Conservation (phyloP, 2,797 vertebrate genomes). For the Eulemur rubriventer region DNA sequence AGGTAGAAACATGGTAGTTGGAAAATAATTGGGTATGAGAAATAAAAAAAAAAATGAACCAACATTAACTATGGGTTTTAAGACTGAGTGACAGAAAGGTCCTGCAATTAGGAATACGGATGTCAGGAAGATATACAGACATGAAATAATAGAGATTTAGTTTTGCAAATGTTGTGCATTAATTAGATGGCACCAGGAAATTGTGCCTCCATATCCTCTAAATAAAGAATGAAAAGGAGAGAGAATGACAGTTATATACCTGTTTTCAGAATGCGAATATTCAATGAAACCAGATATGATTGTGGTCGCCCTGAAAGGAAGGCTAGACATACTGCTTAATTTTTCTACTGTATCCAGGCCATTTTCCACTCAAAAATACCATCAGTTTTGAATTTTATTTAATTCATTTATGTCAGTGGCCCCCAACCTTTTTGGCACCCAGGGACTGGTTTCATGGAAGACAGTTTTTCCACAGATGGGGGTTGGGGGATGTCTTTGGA, state of each 20-base stretch:
- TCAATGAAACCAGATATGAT: neutral
- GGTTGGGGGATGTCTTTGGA: too few species aligned
- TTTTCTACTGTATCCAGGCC: neutral
- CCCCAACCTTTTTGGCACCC: too few species aligned
- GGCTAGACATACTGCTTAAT: neutral
- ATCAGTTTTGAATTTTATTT: neutral
- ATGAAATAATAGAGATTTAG: neutral
- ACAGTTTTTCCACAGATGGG: too few species aligned
- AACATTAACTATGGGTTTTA: neutral
- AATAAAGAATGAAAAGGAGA: neutral
- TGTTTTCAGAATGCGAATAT: neutral
- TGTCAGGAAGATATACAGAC: neutral
- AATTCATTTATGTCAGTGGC: neutral
- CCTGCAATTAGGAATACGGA: neutral
- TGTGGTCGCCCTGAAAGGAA: neutral
- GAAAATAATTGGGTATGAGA: neutral
- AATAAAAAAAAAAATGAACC: neutral
- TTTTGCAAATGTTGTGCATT: neutral
- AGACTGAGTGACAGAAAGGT: neutral
- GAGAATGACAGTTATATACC: neutral
- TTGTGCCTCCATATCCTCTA: neutral
- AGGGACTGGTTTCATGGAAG: too few species aligned
- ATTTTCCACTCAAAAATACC: neutral
- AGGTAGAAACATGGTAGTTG: neutral
- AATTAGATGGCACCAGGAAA: neutral